These are phyloP conservation scores for Brachyopa scutellaris DNA, from an alignment of 2,888 invertebrate genomes.

Conservation along the genomic window DNA sequence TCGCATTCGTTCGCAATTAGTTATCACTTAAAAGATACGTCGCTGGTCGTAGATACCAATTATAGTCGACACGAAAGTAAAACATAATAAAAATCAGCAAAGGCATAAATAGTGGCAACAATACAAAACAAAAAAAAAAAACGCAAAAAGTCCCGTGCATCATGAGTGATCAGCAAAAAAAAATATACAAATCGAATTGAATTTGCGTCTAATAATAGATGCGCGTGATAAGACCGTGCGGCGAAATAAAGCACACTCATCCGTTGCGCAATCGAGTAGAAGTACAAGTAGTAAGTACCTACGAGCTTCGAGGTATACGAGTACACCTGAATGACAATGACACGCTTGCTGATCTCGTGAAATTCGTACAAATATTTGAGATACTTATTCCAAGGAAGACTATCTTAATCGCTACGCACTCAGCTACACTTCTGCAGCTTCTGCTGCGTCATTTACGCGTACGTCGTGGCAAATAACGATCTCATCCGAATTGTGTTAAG, in stretches of 20 bases:
- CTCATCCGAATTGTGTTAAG: conserved; percentile 28
- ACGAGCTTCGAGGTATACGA: too few species aligned
- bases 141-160: conserved; percentile 35
- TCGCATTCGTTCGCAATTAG: conserved; percentile 47
- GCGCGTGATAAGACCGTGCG: conserved; percentile 52
- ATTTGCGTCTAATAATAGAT: conserved; percentile 48
- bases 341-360: conserved; percentile 15
- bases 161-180: conserved; percentile 44
- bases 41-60: conserved; percentile 39
- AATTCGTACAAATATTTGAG: conserved; percentile 18
- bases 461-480: background rate
- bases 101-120: too few species aligned
- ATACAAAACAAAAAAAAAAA: background rate
- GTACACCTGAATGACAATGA: too few species aligned
- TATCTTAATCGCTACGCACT: background rate
- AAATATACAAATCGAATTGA: conserved; percentile 21
- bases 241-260: conserved; percentile 1
- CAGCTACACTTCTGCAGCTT: background rate
- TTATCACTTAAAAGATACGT: conserved; percentile 43
- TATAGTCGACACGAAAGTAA: conserved; percentile 41
- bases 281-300: too few species aligned
- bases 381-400: background rate
- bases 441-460: conserved; percentile 15
- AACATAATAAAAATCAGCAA: too few species aligned
- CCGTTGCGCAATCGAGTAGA: background rate